These are phyloP conservation scores for Caenorhabditis uteleia DNA, from an alignment of 2,888 invertebrate genomes.

Conservation along the genomic window DNA sequence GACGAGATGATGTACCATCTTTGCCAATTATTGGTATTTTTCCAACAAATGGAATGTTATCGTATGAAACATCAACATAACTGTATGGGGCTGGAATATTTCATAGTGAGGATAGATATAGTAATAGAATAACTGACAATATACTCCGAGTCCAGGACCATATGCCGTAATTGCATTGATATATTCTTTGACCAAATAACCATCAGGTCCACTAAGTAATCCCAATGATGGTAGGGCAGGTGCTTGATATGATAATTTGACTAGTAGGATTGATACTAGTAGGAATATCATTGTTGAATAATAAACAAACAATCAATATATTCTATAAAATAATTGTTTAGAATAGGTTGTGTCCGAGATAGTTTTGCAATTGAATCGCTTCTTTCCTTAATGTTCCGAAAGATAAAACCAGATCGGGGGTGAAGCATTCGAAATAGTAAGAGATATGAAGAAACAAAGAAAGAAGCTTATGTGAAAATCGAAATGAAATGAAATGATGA, in stretches of 20 bases:
- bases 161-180: constrained; percentile 60
- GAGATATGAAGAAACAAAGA: no score
- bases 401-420: no score
- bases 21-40: constrained; percentile 53
- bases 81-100: constrained; percentile 53
- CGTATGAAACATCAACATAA: constrained; percentile 62
- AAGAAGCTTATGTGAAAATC: no score
- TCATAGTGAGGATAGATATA: not conserved
- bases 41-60: constrained; percentile 63
- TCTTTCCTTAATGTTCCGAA: no score
- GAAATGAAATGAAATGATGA: no score
- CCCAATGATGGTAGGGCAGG: constrained; percentile 41
- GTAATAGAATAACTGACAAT: constrained; percentile 31
- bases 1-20: constrained; percentile 59
- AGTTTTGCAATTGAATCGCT: no score
- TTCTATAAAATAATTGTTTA: no score
- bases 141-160: constrained; percentile 63
- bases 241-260: constrained; percentile 10
- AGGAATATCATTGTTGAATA: constrained; percentile 9
- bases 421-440: no score
- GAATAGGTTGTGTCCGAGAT: no score
- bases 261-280: not conserved
- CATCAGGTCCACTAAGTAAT: constrained; percentile 35
- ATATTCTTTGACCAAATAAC: constrained; percentile 47
- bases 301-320: not conserved